Base-by-base conservation (phyloP, 1,140 invertebrate genomes). In the Platyscapa corneri region DNA sequence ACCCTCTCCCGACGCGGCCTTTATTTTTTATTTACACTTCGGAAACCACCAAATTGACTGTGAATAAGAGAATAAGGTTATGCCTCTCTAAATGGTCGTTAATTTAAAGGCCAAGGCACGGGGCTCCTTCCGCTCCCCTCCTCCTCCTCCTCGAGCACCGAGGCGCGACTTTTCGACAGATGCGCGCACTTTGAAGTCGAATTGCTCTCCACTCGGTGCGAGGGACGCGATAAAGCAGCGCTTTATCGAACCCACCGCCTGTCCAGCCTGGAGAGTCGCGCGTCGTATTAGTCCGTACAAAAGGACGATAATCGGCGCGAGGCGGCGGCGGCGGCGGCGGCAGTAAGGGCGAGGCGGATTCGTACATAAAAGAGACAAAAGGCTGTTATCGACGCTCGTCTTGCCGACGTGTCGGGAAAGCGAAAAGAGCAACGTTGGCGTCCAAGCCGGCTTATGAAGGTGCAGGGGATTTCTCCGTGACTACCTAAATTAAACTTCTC, bases 401-500 rank as follows among this genome's bases (percentile, higher is more conserved):
- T 78, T 60, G 0, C 10, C 32, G 27, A 79, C 30, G 56, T 60
- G 77, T 79, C 56, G 20, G n/a, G 16, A 76, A 39, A 80, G 30
- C 7, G 23, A 64, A 46, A 39, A 18, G 34, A 60, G 14, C 3
- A 2, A 10, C 53, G 30, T 20, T 16, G n/a, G 16, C 70, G 34
- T 23, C 37, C 32, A 27, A 60, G 39, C 34, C 39, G 42, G 75
- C 75, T 77, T 77, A 77, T 53, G 0, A 46, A 77, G 46, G 75
- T 34, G 49, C 42, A 80, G 30, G 23, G 23, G 56, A n/a, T n/a
- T n/a, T n/a, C n/a, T n/a, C 12, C 53, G 49, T 60, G 87, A 74
- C 88, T 77, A 88, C 74, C 88, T 89, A 90, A 90, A 90, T 90
- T 90, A 90, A 90, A 90, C 89, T 89, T 90, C 88, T 86, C 88